Evolutionary conservation across 2,888 invertebrate genomes (phyloP).

Genomic region (Polietes domitor): DNA sequence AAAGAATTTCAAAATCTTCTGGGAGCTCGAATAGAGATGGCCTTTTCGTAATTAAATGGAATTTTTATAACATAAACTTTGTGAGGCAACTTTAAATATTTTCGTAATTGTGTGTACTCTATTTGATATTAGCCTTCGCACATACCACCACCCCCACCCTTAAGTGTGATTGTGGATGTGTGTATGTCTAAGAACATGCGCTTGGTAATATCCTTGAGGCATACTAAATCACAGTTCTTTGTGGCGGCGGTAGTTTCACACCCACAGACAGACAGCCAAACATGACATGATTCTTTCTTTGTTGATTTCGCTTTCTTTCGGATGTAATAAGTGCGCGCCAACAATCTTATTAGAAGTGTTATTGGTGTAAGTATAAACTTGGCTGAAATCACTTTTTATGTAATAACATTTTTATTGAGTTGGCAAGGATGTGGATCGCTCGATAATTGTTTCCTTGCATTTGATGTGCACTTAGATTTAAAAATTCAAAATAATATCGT

Average conservation of each 20-base stretch:
- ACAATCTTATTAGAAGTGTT: constrained; percentile 59
- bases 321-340: constrained; percentile 64
- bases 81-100: constrained; percentile 20
- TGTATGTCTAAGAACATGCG: constrained; percentile 22
- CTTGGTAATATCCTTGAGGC: constrained; percentile 50
- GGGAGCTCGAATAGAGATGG: constrained; percentile 47
- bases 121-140: not conserved
- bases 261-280: not conserved
- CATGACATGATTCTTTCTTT: constrained; percentile 26
- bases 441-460: constrained; percentile 56
- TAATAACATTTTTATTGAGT: constrained; percentile 54
- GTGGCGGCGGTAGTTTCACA: not conserved
- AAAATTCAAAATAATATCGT: too few relatives aligned
- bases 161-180: too few relatives aligned
- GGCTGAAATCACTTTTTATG: constrained; percentile 38
- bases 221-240: constrained; percentile 50
- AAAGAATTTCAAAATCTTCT: constrained; percentile 57
- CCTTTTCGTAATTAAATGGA: constrained; percentile 55
- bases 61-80: constrained; percentile 48
- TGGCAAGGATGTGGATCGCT: constrained; percentile 54
- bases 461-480: not conserved
- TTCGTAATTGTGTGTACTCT: constrained; percentile 13
- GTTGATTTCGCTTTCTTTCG: constrained; percentile 51
- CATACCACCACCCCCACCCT: not conserved
- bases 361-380: constrained; percentile 50